Base-by-base conservation (phyloP, 2,797 vertebrate genomes). In the Monodelphis domestica region DNA sequence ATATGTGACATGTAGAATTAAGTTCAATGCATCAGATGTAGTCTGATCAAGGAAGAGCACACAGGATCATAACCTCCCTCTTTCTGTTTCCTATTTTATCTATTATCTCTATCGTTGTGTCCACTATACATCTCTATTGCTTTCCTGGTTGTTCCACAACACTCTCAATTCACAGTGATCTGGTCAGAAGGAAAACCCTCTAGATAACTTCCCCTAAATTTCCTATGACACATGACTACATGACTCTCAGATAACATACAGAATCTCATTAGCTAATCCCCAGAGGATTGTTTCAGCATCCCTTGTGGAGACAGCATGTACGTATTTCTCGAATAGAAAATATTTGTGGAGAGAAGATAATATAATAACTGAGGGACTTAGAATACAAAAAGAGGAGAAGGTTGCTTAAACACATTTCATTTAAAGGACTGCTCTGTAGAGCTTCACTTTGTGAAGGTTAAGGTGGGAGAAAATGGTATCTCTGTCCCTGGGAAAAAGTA, bases 241-340 rank as follows among this genome's bases (percentile, higher is more conserved):
- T 11, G 17, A 52, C 12, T 6, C 51, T 26, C 88, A 38, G 92
- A 90, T 29, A 93, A 28, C 1, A 57, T 38, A 30, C 17, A 55
- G 55, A 78, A 89, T 4, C 28, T 1, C 38, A 90, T 91, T 57
- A 88, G 26, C 53, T 51, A 15, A 88, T 89, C 24, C 51, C 55
- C 33, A 87, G 93, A 89, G 45, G 78, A 57, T 89, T 91, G 91
- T 29, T 92, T 93, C 26, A 93, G 4, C 45, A 78, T 56, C 90
- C 53, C 29, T 57, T 3, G 1, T 53, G 50, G 29, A 38, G 50
- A 12, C 15, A 93, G 51, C 4, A 89, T 53, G 33, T 29, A 84
- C 11, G 24, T 84, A n/a, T n/a, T n/a, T n/a, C n/a, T n/a, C n/a
- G n/a, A n/a, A n/a, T n/a, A n/a, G n/a, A n/a, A n/a, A n/a, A n/a